Evolutionary conservation across 1,140 invertebrate genomes (phyloP), one percentile per base, ranked within the genome.

Genomic region (Polypedilum pembai): DNA sequence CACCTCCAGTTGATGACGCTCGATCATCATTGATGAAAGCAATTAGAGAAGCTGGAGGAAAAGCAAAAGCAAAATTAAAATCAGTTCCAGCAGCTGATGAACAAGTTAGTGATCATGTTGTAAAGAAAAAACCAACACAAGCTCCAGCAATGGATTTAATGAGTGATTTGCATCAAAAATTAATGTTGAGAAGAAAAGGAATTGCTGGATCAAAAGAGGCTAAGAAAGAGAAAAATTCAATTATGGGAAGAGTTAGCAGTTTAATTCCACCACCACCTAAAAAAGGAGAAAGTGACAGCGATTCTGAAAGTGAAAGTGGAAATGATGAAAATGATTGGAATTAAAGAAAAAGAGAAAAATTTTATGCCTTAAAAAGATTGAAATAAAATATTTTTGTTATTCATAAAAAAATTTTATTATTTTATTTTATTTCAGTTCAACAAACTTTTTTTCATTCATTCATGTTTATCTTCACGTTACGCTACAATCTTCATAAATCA

Each of bases 11-110:
- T 10, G 65, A 21, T 20, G 65, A 69, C 7, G 65, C 65, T 0
- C 3, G 65, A 21, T 69, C 65, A 1, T 69, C 65, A 20, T 69
- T 69, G 12, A 69, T 69, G 65, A 21, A 18, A 20, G 65, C 65
- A 69, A 69, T 69, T 20, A 4, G 65, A 1, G 17, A 69, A 7
- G 65, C 65, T 18, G 65, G 15, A 8, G 65, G 65, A 20, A 69
- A 69, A 20, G 17, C 63, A 2, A 66, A 66, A 66, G 1, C 65
- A 69, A 69, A 69, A 20, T 10, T 69, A 18, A 18, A 21, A 8
- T 18, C 65, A 69, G 20, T 69, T 69, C 65, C 65, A 20, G 65
- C 65, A 20, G 65, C 65, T 69, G 65, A 69, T 8, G 65, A 69
- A 10, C 17, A 69, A 18, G 2, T 18, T 10, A 3, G 8, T n/a